Conservation (phyloP, 2,888 invertebrate species). For the Zygothrica quintamaculata region DNA sequence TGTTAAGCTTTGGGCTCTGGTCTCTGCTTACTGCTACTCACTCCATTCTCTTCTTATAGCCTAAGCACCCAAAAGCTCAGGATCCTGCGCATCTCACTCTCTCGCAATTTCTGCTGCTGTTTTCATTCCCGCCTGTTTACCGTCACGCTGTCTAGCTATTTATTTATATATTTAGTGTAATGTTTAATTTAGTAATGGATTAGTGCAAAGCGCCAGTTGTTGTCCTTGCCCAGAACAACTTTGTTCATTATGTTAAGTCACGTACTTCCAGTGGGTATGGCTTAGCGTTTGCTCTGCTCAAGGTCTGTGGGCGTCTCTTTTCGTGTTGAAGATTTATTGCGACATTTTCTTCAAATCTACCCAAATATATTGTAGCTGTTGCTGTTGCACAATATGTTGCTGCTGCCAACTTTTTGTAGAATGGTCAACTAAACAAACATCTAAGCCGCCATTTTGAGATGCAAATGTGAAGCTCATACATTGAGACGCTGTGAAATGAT, state of each 20-base stretch:
- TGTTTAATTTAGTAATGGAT: slow-evolving; percentile 84
- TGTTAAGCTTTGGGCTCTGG: slow-evolving; percentile 26
- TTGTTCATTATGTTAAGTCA: slow-evolving; percentile 78
- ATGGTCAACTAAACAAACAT: slow-evolving; percentile 8
- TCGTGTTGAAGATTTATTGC: slow-evolving; percentile 76
- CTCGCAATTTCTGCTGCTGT: slow-evolving; percentile 21
- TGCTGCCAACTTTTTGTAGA: slow-evolving; percentile 25
- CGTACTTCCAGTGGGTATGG: slow-evolving; percentile 47
- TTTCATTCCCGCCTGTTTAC: slow-evolving; percentile 51
- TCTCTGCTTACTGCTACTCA: slow-evolving; percentile 4
- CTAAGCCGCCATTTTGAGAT: slow-evolving; percentile 29
- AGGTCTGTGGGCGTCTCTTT: slow-evolving; percentile 21
- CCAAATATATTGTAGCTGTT: slow-evolving; percentile 19
- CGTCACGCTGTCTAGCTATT: slow-evolving; percentile 78
- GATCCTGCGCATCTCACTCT: slow-evolving; percentile 35
- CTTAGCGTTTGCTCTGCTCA: slow-evolving; percentile 3
- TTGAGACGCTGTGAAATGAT: too few relatives aligned
- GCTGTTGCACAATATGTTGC: slow-evolving; percentile 13
- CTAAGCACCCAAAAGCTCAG: slow-evolving; percentile 32
- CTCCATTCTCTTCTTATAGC: slow-evolving; percentile 12
- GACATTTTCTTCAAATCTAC: slow-evolving; percentile 62
- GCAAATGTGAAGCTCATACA: too few relatives aligned
- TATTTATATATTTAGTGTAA: slow-evolving; percentile 76
- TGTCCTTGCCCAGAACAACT: neutral
- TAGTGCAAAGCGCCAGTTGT: slow-evolving; percentile 60